Evolutionary conservation across 2,797 vertebrate genomes (phyloP).

Genomic region (Pelodytes ibericus): DNA sequence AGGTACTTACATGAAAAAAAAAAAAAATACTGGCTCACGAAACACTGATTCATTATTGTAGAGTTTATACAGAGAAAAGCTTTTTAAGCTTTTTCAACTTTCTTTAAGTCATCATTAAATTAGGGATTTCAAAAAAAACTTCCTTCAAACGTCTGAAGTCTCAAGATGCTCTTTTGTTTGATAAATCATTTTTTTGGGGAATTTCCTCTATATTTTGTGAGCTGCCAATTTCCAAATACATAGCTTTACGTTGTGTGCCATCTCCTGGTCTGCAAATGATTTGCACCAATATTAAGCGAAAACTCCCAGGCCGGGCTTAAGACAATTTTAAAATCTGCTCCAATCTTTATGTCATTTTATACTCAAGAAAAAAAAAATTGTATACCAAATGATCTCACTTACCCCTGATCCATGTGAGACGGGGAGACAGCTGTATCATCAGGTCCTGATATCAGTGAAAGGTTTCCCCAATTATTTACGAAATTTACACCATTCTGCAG

Average conservation of each 20-base stretch:
- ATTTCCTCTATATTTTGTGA: background rate
- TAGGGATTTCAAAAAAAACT: no score
- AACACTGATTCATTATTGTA: no score
- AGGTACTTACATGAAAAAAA: no score
- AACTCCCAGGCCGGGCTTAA: background rate
- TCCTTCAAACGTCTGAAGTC: no score
- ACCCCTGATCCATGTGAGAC: background rate
- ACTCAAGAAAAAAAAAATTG: background rate
- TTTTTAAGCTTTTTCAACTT: no score
- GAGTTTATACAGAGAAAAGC: no score
- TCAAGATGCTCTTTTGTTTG: background rate
- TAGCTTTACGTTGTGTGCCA: slow-evolving; percentile 3
- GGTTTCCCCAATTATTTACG: no score
- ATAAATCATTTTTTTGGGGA: background rate
- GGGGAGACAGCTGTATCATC: background rate
- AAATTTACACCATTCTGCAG: no score
- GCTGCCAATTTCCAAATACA: background rate
- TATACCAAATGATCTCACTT: background rate
- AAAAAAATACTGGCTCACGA: no score
- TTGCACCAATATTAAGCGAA: background rate
- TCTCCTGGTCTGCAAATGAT: slow-evolving; percentile 5
- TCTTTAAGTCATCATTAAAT: no score
- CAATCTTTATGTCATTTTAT: background rate
- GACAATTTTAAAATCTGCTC: background rate
- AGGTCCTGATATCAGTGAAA: no score